Percentiles rank a stretch among this genome's conserved stretches.
phyloP scores from a whole-genome alignment of 37 sponge, comb jelly and placozoan genomes.

The Halisarca cf. caerulea region DNA sequence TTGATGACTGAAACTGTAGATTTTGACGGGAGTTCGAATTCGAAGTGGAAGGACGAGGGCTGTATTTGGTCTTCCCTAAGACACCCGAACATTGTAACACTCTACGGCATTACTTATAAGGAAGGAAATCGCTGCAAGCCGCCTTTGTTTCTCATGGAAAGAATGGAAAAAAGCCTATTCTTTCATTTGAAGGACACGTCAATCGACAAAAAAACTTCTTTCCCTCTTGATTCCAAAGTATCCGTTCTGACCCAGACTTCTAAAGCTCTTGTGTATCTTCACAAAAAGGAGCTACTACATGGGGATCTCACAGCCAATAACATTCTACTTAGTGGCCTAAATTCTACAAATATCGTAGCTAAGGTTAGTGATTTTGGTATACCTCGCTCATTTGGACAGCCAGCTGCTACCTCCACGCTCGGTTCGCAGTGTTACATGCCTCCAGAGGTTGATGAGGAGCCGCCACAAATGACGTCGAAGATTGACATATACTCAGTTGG shows the following conservation, averaged over 20 bases:
- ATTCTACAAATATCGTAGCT: background rate
- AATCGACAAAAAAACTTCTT: background rate
- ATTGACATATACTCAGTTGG: background rate
- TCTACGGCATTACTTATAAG: background rate
- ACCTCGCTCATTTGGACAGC: background rate
- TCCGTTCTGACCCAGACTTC: background rate
- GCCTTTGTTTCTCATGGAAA: background rate
- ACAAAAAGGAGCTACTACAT: background rate
- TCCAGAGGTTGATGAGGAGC: background rate
- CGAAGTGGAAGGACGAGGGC: background rate
- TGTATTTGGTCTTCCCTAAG: background rate
- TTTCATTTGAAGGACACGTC: background rate
- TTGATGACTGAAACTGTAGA: too few relatives aligned
- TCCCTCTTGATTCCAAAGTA: background rate
- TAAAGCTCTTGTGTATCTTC: background rate
- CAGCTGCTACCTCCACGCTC: background rate
- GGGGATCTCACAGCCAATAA: background rate
- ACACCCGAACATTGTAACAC: background rate
- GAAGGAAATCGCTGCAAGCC: background rate
- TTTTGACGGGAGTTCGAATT: too few relatives aligned
- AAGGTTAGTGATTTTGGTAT: background rate
- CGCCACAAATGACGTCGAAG: background rate
- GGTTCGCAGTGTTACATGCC: background rate
- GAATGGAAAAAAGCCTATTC: background rate
- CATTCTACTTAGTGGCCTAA: background rate